phyloP scores from a whole-genome alignment of 2,113 vertebrate species.

The Lichenostomus cassidix region DNA sequence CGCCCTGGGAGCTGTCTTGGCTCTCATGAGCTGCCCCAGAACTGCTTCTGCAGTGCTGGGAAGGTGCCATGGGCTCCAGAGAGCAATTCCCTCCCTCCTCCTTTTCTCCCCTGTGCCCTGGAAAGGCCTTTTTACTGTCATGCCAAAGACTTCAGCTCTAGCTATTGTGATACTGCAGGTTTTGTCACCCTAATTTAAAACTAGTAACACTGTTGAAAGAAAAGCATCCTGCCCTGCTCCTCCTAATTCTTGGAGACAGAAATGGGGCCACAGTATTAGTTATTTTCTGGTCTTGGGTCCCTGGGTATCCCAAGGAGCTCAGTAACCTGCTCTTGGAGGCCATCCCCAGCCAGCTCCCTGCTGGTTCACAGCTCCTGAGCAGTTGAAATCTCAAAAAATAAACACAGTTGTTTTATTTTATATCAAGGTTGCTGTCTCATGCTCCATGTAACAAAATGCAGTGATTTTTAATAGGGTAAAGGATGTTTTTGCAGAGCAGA shows the following conservation, averaged over 20 bases:
- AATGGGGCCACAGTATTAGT: background rate
- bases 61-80: background rate
- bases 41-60: fast-evolving
- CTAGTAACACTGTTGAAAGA: background rate
- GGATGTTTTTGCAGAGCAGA: background rate
- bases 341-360: background rate
- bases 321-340: background rate
- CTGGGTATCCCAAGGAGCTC: background rate
- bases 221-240: background rate
- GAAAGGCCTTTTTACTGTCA: background rate
- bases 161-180: background rate
- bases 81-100: fast-evolving
- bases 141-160: background rate
- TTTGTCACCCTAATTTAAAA: background rate
- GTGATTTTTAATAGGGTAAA: background rate
- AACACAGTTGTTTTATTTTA: background rate
- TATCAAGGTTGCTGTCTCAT: background rate
- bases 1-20: background rate
- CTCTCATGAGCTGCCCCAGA: background rate
- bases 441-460: background rate
- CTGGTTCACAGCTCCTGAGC: background rate
- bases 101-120: background rate
- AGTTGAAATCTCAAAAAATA: background rate
- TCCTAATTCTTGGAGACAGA: background rate
- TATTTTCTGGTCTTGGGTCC: background rate